A percentile compares a stretch with the other conserved stretches of the same genome.
Evolutionary conservation across 2,888 invertebrate genomes (phyloP).

Genomic region (Metalampra italica): DNA sequence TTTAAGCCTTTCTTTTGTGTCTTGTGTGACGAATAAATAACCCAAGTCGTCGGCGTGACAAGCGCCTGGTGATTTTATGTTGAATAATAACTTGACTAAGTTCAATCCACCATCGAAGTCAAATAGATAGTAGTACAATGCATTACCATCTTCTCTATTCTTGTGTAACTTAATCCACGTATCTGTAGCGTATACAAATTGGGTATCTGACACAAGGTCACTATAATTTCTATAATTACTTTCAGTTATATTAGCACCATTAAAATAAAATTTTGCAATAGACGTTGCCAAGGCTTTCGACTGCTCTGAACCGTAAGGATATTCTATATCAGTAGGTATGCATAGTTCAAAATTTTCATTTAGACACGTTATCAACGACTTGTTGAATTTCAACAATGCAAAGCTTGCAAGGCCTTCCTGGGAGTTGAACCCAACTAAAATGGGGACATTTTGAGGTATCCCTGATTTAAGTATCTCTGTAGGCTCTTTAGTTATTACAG

Average conservation of each 20-base stretch:
- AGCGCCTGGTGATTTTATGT: constrained; percentile 16
- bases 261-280: constrained; percentile 30
- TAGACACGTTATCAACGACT: constrained; percentile 14
- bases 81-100: constrained; percentile 13
- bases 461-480: constrained; percentile 33
- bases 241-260: constrained; percentile 16
- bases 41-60: constrained; percentile 23
- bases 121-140: constrained; percentile 19
- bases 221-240: constrained; percentile 15
- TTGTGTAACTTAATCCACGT: constrained; percentile 21
- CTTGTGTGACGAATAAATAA: constrained; percentile 22
- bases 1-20: constrained; percentile 12
- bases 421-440: constrained; percentile 48
- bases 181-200: constrained; percentile 16
- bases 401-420: constrained; percentile 40
- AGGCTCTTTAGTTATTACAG: constrained; percentile 45
- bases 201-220: constrained; percentile 19
- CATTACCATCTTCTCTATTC: constrained; percentile 11
- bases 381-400: constrained; percentile 13
- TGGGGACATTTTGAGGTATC: constrained; percentile 41
- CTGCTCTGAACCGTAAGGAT: constrained; percentile 21
- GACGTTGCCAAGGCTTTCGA: constrained; percentile 21
- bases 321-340: constrained; percentile 32
- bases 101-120: constrained; percentile 21
- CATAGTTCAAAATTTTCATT: constrained; percentile 25